Evolutionary conservation across 2,888 invertebrate genomes (phyloP).

Genomic region (Orchestes rusci): DNA sequence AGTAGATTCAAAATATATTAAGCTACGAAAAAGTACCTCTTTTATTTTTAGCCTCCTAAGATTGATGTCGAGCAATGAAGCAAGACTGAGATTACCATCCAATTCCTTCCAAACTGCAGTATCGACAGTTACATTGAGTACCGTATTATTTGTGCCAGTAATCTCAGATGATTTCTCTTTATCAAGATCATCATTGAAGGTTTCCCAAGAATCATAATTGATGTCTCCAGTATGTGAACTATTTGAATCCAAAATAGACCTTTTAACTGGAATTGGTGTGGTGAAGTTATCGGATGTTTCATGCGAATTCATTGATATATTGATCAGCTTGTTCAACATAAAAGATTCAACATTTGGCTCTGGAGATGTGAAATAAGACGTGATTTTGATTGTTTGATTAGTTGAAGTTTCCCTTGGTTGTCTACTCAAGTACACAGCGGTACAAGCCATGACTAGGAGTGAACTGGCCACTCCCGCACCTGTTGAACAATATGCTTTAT

Average conservation of each 20-base stretch:
- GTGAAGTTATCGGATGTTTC: slow-evolving; percentile 11
- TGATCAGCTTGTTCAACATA: slow-evolving; percentile 12
- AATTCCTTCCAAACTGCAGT: slow-evolving; percentile 29
- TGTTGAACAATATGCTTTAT: too few species aligned
- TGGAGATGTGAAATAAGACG: slow-evolving; percentile 9
- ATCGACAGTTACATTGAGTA: slow-evolving; percentile 3
- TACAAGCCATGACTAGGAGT: slow-evolving; percentile 48
- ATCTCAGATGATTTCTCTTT: not conserved
- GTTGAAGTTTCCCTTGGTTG: slow-evolving; percentile 20
- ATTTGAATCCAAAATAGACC: not conserved
- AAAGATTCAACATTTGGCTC: slow-evolving; percentile 5
- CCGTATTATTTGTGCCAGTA: not conserved
- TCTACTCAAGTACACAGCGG: slow-evolving; percentile 47
- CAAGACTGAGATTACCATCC: slow-evolving; percentile 6
- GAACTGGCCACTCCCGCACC: slow-evolving; percentile 31
- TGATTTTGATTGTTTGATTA: slow-evolving; percentile 1
- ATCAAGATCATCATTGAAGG: slow-evolving; percentile 5
- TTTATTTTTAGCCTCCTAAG: slow-evolving; percentile 42
- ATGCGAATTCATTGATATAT: not conserved
- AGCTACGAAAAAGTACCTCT: too few species aligned
- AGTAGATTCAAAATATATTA: too few species aligned
- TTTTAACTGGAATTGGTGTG: not conserved
- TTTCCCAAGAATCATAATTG: slow-evolving; percentile 14
- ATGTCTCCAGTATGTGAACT: slow-evolving; percentile 2
- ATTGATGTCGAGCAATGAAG: slow-evolving; percentile 1